Evolutionary conservation across 1,140 invertebrate species (phyloP).

Genomic region (Saccostrea glomerata): DNA sequence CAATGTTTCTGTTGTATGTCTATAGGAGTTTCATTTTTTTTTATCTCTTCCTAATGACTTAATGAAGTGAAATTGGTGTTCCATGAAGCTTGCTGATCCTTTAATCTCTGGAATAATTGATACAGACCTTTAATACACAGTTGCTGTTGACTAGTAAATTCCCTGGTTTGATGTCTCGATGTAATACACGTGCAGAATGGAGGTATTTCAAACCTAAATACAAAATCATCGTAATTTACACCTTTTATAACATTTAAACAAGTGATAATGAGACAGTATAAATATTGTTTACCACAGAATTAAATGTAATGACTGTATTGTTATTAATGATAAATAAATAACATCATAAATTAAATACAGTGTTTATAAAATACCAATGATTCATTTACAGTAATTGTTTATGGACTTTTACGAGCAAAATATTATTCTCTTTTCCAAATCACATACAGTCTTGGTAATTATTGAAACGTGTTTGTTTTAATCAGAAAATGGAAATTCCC

Average conservation of each 20-base stretch:
- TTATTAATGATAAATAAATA: no score
- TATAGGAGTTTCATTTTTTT: slow-evolving; percentile 7
- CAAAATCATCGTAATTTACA: slow-evolving; percentile 26
- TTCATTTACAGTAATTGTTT: no score
- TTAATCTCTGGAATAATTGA: slow-evolving; percentile 6
- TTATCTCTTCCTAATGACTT: slow-evolving; percentile 27
- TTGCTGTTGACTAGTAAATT: slow-evolving; percentile 99
- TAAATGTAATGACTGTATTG: no score
- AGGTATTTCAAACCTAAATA: slow-evolving; percentile 95
- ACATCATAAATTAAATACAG: no score
- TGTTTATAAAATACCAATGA: no score
- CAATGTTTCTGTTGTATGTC: slow-evolving; percentile 29
- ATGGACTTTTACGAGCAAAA: not conserved
- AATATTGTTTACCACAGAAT: not conserved
- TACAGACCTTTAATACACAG: slow-evolving; percentile 94
- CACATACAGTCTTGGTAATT: not conserved
- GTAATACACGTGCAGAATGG: slow-evolving; percentile 97
- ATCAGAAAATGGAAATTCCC: not conserved
- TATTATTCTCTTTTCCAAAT: not conserved
- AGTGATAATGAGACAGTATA: not conserved
- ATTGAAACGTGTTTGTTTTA: not conserved
- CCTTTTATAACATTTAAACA: not conserved
- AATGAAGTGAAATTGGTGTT: slow-evolving; percentile 29
- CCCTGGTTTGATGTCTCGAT: slow-evolving; percentile 99
- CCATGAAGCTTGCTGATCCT: slow-evolving; percentile 26